phyloP scores from a whole-genome alignment of 2,113 vertebrate genomes.

The Phaethon lepturus region DNA sequence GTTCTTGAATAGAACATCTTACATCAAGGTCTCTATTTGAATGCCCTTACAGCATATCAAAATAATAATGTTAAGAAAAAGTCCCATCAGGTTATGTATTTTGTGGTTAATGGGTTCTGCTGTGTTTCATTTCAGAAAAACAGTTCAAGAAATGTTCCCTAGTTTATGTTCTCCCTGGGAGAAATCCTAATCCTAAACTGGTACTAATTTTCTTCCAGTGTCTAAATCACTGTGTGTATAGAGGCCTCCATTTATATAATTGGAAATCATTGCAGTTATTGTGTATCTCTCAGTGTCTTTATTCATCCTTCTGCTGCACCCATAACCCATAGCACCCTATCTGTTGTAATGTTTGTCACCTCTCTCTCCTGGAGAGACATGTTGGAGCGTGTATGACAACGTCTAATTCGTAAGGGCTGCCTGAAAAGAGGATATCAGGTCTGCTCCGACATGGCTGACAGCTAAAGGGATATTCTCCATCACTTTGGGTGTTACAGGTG shows the following conservation, averaged over 20 bases:
- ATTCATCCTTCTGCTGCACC: neutral
- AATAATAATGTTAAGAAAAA: neutral
- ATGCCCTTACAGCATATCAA: neutral
- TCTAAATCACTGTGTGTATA: neutral
- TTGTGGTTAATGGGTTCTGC: neutral
- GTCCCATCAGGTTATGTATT: neutral
- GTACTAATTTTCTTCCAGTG: neutral
- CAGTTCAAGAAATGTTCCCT: neutral
- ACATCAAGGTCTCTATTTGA: neutral
- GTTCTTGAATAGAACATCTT: neutral
- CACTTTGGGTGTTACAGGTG: neutral
- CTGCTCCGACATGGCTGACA: neutral
- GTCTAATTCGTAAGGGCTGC: neutral
- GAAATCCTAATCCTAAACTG: neutral
- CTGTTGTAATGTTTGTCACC: neutral
- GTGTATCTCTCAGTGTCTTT: neutral
- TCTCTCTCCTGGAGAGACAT: neutral
- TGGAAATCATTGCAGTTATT: neutral
- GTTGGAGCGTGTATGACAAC: neutral
- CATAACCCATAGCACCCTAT: neutral
- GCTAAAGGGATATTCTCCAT: neutral
- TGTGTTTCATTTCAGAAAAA: conserved; percentile 25
- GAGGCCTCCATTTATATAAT: neutral
- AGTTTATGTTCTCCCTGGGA: neutral
- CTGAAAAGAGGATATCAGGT: neutral